phyloP scores from a whole-genome alignment of 2,797 vertebrate species.

The Oreochromis mossambicus region DNA sequence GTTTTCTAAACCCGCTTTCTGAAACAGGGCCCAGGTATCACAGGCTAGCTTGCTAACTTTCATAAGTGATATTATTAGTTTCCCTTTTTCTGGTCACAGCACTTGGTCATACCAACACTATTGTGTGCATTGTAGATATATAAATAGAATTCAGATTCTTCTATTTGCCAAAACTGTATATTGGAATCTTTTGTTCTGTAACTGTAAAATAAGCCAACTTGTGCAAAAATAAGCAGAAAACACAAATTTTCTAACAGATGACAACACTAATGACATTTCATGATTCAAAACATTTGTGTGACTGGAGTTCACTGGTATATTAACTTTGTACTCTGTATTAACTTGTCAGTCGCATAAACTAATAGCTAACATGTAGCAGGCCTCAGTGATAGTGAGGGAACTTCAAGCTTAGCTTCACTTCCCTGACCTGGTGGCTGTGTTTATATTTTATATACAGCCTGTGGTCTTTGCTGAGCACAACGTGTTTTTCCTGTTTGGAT shows the following conservation, averaged over 20 bases:
- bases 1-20: no score
- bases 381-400: not conserved
- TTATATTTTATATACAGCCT: not conserved
- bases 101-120: not conserved
- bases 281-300: not conserved
- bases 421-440: not conserved
- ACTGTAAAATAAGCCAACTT: not conserved
- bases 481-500: not conserved
- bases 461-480: not conserved
- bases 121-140: not conserved
- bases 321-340: not conserved
- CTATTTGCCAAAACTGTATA: not conserved
- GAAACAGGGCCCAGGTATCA: no score
- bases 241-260: not conserved
- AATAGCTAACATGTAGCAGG: not conserved
- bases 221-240: not conserved
- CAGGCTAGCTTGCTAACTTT: not conserved
- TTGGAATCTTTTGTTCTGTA: not conserved
- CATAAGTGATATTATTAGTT: not conserved
- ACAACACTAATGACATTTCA: not conserved
- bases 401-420: not conserved
- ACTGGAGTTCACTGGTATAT: not conserved
- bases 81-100: not conserved
- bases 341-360: not conserved
- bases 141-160: not conserved